Evolutionary conservation across 2,113 vertebrate genomes (phyloP).

Genomic region (Pyxicephalus adspersus): DNA sequence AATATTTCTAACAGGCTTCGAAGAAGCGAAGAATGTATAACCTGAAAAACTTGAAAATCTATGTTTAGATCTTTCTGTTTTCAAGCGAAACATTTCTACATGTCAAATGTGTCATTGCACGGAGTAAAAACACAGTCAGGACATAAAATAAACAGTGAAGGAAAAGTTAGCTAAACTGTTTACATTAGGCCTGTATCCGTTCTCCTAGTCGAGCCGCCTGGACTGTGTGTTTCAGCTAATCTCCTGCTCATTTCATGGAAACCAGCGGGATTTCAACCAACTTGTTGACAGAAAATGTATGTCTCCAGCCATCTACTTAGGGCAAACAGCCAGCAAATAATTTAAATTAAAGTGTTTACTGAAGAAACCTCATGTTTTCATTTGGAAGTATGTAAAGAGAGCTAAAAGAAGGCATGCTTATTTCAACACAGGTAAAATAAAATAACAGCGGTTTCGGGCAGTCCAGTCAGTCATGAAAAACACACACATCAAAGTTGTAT

Average conservation of each 20-base stretch:
- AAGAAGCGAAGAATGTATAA: slow-evolving; percentile 10
- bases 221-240: background rate
- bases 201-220: background rate
- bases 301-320: background rate
- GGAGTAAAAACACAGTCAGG: slow-evolving; percentile 33
- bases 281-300: slow-evolving; percentile 22
- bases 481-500: slow-evolving; percentile 13
- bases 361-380: slow-evolving; percentile 49
- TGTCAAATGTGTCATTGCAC: slow-evolving; percentile 39
- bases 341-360: slow-evolving; percentile 53
- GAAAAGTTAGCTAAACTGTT: slow-evolving; percentile 48
- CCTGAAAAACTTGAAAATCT: slow-evolving; percentile 13
- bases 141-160: slow-evolving; percentile 49
- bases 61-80: slow-evolving; percentile 42
- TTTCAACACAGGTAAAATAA: slow-evolving; percentile 45
- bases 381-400: slow-evolving; percentile 46
- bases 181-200: slow-evolving; percentile 29
- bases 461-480: slow-evolving; percentile 33
- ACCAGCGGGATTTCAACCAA: slow-evolving; percentile 33
- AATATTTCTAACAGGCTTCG: background rate
- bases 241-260: slow-evolving; percentile 40
- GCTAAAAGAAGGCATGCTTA: slow-evolving; percentile 40
- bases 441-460: background rate
- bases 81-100: slow-evolving; percentile 37
- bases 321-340: slow-evolving; percentile 40